Evolutionary conservation across 1,140 invertebrate genomes (phyloP).

Genomic region (Penaeus vannamei): DNA sequence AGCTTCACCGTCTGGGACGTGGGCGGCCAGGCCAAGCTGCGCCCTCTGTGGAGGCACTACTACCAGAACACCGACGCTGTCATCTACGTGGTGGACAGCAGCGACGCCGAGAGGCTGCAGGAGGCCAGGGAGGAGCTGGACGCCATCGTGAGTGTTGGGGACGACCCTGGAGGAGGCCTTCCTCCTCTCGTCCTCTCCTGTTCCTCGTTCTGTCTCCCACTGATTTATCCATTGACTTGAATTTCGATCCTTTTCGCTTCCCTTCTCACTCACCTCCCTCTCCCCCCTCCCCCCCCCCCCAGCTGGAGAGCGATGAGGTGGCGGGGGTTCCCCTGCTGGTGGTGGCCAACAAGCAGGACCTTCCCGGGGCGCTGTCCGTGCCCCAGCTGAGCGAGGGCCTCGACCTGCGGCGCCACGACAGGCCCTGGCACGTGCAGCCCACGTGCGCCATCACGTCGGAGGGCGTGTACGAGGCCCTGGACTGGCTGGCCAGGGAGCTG

Average conservation of each 20-base stretch:
- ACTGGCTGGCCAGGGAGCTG: constrained; percentile 45
- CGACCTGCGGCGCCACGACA: constrained; percentile 46
- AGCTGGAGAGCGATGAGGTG: constrained; percentile 72
- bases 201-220: neutral
- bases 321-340: constrained; percentile 70
- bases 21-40: constrained; percentile 71
- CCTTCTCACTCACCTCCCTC: neutral
- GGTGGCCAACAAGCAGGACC: constrained; percentile 70
- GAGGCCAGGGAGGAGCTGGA: constrained; percentile 69
- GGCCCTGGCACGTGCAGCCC: constrained; percentile 56
- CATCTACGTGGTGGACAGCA: constrained; percentile 70
- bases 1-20: constrained; percentile 76
- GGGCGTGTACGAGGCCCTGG: constrained; percentile 56
- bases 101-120: constrained; percentile 67
- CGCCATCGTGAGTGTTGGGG: constrained; percentile 56
- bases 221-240: neutral
- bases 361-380: constrained; percentile 49
- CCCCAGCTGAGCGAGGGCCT: constrained; percentile 59
- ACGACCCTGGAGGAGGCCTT: too few relatives aligned
- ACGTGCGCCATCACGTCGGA: constrained; percentile 54
- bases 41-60: constrained; percentile 78
- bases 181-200: too few relatives aligned
- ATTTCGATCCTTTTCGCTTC: neutral
- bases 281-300: neutral
- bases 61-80: constrained; percentile 78